phyloP scores from a whole-genome alignment of 2,113 vertebrate genomes.

The Prolemur simus region DNA sequence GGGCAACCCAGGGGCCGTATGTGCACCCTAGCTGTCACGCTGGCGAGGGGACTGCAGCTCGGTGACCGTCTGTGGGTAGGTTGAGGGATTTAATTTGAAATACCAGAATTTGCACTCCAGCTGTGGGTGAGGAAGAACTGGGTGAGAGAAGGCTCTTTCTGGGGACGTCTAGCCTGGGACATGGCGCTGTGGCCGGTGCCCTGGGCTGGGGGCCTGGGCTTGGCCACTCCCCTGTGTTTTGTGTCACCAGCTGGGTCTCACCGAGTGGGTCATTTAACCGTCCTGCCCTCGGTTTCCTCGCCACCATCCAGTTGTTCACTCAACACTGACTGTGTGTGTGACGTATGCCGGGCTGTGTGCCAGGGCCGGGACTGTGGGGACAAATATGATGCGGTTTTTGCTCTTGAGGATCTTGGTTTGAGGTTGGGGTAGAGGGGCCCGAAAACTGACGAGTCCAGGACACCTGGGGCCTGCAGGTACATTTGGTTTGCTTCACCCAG shows the following conservation, averaged over 20 bases:
- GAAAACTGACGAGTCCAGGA: neutral
- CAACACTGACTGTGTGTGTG: rapidly evolving
- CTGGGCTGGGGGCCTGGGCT: neutral
- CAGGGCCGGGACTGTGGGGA: neutral
- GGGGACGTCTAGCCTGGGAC: neutral
- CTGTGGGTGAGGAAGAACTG: neutral
- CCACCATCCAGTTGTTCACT: neutral
- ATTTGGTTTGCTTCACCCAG: neutral
- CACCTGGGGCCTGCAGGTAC: neutral
- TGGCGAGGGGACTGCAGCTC: neutral
- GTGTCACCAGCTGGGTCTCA: neutral
- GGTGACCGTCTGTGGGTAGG: neutral
- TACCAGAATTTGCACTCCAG: neutral
- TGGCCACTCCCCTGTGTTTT: neutral
- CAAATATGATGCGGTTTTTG: neutral
- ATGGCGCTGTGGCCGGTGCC: neutral
- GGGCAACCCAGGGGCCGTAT: neutral
- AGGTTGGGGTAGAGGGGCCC: conserved; percentile 62
- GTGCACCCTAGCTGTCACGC: neutral
- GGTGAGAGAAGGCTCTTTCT: neutral
- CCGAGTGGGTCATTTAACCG: neutral
- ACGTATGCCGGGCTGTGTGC: neutral
- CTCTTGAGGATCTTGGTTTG: conserved; percentile 67
- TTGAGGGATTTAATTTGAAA: neutral
- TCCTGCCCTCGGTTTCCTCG: neutral